Conservation (phyloP, 2,797 vertebrate genomes). For the Danio aesculapii region DNA sequence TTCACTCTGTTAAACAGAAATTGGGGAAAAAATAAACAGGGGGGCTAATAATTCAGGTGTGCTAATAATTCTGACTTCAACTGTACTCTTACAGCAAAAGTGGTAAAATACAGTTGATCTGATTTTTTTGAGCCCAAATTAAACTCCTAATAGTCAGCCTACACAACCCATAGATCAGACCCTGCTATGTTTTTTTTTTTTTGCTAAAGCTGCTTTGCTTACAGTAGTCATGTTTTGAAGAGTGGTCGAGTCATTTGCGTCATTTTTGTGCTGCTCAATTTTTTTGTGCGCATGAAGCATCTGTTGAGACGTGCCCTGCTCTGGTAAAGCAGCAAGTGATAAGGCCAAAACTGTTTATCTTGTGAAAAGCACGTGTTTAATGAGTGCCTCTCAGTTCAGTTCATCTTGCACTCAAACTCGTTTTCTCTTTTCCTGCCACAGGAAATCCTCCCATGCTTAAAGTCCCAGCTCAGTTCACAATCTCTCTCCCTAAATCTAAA, state of each 20-base stretch:
- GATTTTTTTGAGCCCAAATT: background rate
- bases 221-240: background rate
- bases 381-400: background rate
- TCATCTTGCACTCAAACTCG: background rate
- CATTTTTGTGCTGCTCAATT: conserved; percentile 24
- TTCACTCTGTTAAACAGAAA: too few species aligned
- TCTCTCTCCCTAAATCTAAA: background rate
- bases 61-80: too few species aligned
- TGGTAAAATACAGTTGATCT: too few species aligned
- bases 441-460: background rate
- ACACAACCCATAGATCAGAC: background rate
- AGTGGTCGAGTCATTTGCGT: conserved; percentile 16
- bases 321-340: background rate
- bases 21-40: too few species aligned
- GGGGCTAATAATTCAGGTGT: too few species aligned
- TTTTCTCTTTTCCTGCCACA: background rate
- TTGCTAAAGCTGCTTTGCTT: background rate
- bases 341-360: conserved; percentile 33
- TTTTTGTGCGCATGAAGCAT: conserved; percentile 14
- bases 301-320: conserved; percentile 29
- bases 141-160: background rate
- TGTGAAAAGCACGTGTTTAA: background rate
- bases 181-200: background rate
- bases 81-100: too few species aligned
- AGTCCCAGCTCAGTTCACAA: background rate